Conservation (phyloP, 2,113 vertebrate species). For the Coryphaenoides rupestris region DNA sequence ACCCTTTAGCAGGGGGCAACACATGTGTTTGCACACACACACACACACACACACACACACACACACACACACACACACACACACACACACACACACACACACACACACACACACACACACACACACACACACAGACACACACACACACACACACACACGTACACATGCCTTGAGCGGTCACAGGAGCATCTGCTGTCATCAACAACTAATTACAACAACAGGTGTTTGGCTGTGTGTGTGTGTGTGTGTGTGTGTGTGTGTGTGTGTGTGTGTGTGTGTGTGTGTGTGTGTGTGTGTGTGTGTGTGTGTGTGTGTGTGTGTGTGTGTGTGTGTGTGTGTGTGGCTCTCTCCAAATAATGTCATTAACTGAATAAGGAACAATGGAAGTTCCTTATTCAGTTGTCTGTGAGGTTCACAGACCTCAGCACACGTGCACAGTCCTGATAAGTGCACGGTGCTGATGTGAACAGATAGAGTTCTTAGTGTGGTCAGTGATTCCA, state of each 20-base stretch:
- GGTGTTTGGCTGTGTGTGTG: slow-evolving; percentile 2
- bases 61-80: slow-evolving; percentile 8
- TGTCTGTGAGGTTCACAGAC: no score
- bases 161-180: slow-evolving; percentile 10
- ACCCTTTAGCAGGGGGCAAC: slow-evolving; percentile 13
- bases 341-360: neutral
- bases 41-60: slow-evolving; percentile 11
- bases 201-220: slow-evolving; percentile 12
- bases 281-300: slow-evolving; percentile 1
- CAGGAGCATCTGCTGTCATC: slow-evolving; percentile 12
- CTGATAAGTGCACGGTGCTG: no score
- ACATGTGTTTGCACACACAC: slow-evolving; percentile 5
- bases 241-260: slow-evolving; percentile 1
- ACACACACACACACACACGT: neutral
- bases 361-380: neutral
- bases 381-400: no score
- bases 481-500: no score
- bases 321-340: neutral
- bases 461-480: no score
- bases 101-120: neutral
- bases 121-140: neutral
- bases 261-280: neutral
- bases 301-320: slow-evolving; percentile 1
- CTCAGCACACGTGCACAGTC: no score
- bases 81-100: neutral